Evolutionary conservation across 2,113 vertebrate genomes (phyloP).

Genomic region (Gavialis gangeticus): DNA sequence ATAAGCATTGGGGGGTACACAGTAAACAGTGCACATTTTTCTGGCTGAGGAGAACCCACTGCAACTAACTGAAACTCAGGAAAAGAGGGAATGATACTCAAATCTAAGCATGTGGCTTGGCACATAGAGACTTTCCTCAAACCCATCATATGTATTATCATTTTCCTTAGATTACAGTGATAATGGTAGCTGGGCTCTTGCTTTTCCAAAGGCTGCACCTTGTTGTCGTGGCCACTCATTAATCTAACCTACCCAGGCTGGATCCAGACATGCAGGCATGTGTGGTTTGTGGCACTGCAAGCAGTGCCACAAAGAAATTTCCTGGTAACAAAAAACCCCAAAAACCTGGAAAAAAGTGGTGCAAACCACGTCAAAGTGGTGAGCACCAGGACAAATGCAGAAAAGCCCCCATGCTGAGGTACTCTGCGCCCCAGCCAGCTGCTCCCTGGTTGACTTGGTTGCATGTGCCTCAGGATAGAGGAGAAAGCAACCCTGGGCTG

Average conservation of each 20-base stretch:
- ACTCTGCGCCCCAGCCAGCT: too few relatives aligned
- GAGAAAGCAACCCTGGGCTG: too few relatives aligned
- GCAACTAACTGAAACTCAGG: neutral
- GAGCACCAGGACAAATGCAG: too few relatives aligned
- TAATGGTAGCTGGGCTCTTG: neutral
- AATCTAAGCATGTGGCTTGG: neutral
- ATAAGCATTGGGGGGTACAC: neutral
- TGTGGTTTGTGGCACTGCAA: too few relatives aligned
- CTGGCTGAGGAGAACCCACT: neutral
- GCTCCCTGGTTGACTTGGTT: too few relatives aligned
- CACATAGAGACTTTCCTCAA: neutral
- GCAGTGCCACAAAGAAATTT: too few relatives aligned
- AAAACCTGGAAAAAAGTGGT: too few relatives aligned
- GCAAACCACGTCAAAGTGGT: too few relatives aligned
- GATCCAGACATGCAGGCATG: too few relatives aligned
- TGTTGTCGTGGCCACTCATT: neutral
- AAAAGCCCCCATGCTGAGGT: too few relatives aligned
- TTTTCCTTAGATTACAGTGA: neutral
- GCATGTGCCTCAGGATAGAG: too few relatives aligned
- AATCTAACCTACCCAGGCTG: neutral
- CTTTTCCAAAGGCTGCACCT: neutral
- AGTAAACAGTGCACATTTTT: neutral
- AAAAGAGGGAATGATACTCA: neutral
- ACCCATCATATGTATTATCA: neutral
- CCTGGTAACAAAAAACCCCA: too few relatives aligned